phyloP scores from a whole-genome alignment of 2,888 invertebrate genomes.

The Pachycephus smyrnensis region DNA sequence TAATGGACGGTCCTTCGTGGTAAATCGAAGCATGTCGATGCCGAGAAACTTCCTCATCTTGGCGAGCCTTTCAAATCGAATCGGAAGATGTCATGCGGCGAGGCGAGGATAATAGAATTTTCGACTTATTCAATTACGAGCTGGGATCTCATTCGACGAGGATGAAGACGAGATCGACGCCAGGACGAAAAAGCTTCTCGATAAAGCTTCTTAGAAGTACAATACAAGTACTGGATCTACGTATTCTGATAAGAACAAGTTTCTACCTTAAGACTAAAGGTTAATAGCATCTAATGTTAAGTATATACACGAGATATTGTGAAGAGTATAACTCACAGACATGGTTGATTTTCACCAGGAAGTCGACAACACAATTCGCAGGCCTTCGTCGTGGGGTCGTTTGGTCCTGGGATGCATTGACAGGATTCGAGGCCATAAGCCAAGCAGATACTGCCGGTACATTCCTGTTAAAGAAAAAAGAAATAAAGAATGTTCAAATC shows the following conservation, averaged over 20 bases:
- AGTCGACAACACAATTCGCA: conserved; percentile 94
- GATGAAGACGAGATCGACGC: neutral
- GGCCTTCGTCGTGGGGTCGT: conserved; percentile 85
- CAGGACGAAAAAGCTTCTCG: neutral
- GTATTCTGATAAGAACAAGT: neutral
- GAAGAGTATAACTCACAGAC: conserved; percentile 70
- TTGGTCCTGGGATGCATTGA: conserved; percentile 85
- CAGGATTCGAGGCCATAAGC: conserved; percentile 97
- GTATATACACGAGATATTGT: neutral
- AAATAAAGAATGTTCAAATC: neutral
- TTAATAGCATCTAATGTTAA: neutral
- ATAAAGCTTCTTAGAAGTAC: neutral
- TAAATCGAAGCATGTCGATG: neutral
- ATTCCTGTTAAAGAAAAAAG: conserved; percentile 74
- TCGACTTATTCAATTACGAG: conserved; percentile 4
- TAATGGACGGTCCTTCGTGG: neutral
- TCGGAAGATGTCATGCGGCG: conserved; percentile 1
- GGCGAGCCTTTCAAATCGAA: conserved; percentile 2
- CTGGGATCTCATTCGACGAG: conserved; percentile 19
- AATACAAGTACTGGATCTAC: neutral
- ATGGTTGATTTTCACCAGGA: conserved; percentile 84
- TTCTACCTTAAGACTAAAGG: neutral
- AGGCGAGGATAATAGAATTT: conserved; percentile 6
- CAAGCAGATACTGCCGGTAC: conserved; percentile 97
- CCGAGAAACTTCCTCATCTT: neutral